Percentiles rank a stretch among this genome's conserved stretches.
phyloP scores from a whole-genome alignment of 2,888 invertebrate species.

The Pelosia muscerda region DNA sequence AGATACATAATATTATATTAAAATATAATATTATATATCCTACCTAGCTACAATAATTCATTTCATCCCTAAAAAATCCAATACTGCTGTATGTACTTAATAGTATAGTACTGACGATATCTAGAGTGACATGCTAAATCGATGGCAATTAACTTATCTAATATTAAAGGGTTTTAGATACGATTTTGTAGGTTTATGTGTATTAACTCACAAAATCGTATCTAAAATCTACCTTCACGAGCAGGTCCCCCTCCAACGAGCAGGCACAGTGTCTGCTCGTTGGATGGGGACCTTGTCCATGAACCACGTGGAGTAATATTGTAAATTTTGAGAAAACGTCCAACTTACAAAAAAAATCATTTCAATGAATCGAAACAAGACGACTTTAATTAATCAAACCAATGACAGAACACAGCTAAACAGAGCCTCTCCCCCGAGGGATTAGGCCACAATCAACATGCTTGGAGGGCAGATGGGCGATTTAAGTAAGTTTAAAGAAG shows the following conservation, averaged over 20 bases:
- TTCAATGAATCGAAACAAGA: background rate
- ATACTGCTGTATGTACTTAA: background rate
- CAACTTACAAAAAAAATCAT: background rate
- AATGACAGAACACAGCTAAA: slow-evolving; percentile 10
- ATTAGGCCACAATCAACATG: slow-evolving; percentile 14
- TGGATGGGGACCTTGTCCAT: too few species aligned
- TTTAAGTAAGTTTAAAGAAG: slow-evolving; percentile 9
- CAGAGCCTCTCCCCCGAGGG: background rate
- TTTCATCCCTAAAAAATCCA: background rate
- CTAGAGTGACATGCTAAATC: slow-evolving; percentile 4
- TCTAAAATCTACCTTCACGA: background rate
- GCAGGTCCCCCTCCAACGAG: too few species aligned
- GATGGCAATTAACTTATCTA: background rate
- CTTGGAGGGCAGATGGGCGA: slow-evolving; percentile 3
- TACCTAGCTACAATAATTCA: background rate
- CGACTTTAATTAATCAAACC: slow-evolving; percentile 12
- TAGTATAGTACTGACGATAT: background rate
- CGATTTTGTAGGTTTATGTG: background rate
- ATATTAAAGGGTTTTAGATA: background rate
- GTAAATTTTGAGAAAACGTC: background rate
- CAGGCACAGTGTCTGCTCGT: too few species aligned
- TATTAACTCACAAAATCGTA: background rate
- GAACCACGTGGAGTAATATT: background rate
- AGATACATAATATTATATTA: background rate
- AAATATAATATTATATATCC: too few species aligned